Percentiles rank a stretch among this genome's conserved stretches.
Conservation (phyloP, 2,888 invertebrate genomes). For the Gymnocheta viridis region DNA sequence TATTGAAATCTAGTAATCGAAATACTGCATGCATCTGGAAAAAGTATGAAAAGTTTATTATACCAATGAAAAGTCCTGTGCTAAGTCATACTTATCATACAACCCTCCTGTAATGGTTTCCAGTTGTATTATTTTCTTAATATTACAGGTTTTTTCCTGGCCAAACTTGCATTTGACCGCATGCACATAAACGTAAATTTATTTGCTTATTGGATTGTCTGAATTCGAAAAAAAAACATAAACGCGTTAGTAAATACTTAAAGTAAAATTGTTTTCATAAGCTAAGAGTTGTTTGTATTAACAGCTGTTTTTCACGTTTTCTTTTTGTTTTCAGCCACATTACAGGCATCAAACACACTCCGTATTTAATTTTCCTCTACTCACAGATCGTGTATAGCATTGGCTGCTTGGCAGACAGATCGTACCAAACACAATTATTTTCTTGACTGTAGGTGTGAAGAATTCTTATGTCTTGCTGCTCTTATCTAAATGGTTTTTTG, state of each 20-base stretch:
- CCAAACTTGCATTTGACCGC: slow-evolving; percentile 2
- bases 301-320: slow-evolving; percentile 65
- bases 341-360: neutral
- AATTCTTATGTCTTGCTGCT: slow-evolving; percentile 76
- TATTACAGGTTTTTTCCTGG: slow-evolving; percentile 59
- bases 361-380: slow-evolving; percentile 28
- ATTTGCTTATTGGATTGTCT: neutral
- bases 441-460: slow-evolving; percentile 76
- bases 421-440: slow-evolving; percentile 51
- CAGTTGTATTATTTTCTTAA: neutral
- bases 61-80: no score
- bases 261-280: slow-evolving; percentile 55
- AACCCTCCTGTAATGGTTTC: neutral
- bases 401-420: slow-evolving; percentile 40
- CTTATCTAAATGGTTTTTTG: slow-evolving; percentile 81
- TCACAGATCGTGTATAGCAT: slow-evolving; percentile 4
- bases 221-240: slow-evolving; percentile 55
- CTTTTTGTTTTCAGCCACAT: slow-evolving; percentile 17
- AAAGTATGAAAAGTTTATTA: no score
- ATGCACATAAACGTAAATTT: neutral
- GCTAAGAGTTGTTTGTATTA: slow-evolving; percentile 43
- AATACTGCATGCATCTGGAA: no score
- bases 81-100: neutral
- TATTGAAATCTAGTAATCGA: no score
- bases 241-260: slow-evolving; percentile 52